Conservation (phyloP, 2,888 invertebrate species). For the Teleogryllus oceanicus region DNA sequence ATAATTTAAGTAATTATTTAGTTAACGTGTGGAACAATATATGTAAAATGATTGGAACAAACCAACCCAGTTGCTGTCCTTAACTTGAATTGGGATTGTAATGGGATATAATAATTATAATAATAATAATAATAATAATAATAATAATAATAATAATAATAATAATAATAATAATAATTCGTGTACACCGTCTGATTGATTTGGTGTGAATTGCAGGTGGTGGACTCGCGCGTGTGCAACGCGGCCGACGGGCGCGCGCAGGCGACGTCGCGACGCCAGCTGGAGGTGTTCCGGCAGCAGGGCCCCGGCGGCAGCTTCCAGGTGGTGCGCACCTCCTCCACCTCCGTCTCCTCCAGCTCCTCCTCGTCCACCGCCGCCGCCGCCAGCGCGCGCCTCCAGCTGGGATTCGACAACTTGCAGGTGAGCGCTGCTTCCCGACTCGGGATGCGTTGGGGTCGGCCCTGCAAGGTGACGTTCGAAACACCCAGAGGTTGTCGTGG, state of each 20-base stretch:
- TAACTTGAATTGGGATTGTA: no score
- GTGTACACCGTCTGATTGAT: neutral
- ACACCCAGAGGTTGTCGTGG: no score
- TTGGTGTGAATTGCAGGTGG: slow-evolving; percentile 48
- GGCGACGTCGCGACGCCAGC: slow-evolving; percentile 51
- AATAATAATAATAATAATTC: no score
- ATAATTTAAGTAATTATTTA: no score
- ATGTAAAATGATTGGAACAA: no score
- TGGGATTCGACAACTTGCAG: slow-evolving; percentile 36
- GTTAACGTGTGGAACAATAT: no score
- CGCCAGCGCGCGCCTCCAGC: slow-evolving; percentile 19
- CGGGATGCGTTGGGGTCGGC: no score
- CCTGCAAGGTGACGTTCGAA: no score
- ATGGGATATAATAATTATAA: no score
- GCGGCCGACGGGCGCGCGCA: slow-evolving; percentile 53
- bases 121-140: no score
- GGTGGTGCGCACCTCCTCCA: slow-evolving; percentile 62
- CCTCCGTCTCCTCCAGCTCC: slow-evolving; percentile 31
- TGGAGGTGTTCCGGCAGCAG: slow-evolving; percentile 69
- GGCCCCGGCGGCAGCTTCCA: slow-evolving; percentile 63
- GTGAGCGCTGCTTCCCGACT: slow-evolving; percentile 9
- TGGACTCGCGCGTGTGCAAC: slow-evolving; percentile 54
- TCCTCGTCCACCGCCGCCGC: neutral
- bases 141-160: no score
- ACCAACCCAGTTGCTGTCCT: no score